A percentile compares a stretch with the other conserved stretches of the same genome.
Conservation (phyloP, 2,888 invertebrate species). For the Sympetrum striolatum region DNA sequence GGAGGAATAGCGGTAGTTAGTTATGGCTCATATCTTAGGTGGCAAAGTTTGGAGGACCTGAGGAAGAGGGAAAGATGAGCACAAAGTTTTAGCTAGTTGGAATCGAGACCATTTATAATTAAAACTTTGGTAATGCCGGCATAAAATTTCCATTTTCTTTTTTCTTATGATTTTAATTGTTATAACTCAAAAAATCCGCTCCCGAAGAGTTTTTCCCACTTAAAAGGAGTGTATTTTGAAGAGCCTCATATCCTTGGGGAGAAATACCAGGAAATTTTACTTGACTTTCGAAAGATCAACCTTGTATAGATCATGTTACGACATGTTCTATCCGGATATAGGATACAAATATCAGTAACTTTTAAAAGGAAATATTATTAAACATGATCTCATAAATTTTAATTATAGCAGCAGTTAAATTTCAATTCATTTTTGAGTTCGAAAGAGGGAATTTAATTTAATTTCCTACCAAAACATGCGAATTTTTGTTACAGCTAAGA, state of each 20-base stretch:
- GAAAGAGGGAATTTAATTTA: too few relatives aligned
- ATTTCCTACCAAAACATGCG: too few relatives aligned
- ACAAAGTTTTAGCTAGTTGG: neutral
- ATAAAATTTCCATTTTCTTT: neutral
- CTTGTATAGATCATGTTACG: neutral
- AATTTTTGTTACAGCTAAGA: too few relatives aligned
- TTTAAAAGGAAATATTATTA: too few relatives aligned
- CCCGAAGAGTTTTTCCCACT: neutral
- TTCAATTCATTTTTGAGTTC: too few relatives aligned
- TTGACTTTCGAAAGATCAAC: neutral
- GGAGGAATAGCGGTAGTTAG: neutral
- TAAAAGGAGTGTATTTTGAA: neutral
- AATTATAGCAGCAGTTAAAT: too few relatives aligned
- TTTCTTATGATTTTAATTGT: neutral
- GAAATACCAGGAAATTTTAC: neutral
- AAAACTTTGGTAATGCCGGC: neutral
- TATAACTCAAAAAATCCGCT: neutral
- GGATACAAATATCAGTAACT: too few relatives aligned
- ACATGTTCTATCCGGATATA: neutral
- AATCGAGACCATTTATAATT: neutral
- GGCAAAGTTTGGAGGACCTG: neutral
- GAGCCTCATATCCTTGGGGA: neutral
- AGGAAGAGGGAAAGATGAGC: neutral
- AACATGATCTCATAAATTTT: too few relatives aligned
- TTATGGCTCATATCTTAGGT: neutral